Base-by-base conservation (phyloP, 2,888 invertebrate species). In the Thalpophila matura region DNA sequence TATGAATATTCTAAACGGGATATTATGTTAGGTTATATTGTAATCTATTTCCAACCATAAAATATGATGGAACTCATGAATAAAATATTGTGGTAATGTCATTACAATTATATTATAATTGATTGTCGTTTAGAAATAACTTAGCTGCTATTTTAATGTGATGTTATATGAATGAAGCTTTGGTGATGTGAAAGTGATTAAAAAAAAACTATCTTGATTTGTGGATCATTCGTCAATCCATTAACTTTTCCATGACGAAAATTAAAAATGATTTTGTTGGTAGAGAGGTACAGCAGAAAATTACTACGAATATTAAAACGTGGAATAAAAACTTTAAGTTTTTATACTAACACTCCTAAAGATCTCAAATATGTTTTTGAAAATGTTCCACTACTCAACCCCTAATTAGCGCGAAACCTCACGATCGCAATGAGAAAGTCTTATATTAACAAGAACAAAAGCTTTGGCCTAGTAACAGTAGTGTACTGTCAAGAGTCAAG, bases 1-100 rank as follows among this genome's bases (percentile, higher is more conserved):
- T 18, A 58, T 76, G 45, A 69, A 70, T 73, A 73, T 63, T 59
- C 46, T 43, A 29, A 35, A 58, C 49, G 50, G 37, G 46, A 64
- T 40, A 33, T 38, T 40, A 33, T 38, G 18, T 38, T 14, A 20
- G 37, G 37, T 62, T 22, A 65, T 64, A 57, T 24, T 45, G 31
- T 51, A 38, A 62, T 77, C 42, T 51, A 33, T 60, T 67, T 46
- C 27, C 61, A 53, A 53, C 56, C n/a, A n/a, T n/a, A n/a, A 45
- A 59, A 51, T 60, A 64, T 64, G 45, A 63, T 50, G 24, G 42
- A 6, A 26, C n/a, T 65, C 40, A 47, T 65, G 66, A 43, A 65
- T 72, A 33, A 38, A 47, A 38, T 31, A 38, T 54, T 7, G 3
- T 16, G 4, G 4, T 22, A 10, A 16, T 31, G 16, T 27, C 10